Base-by-base conservation (phyloP, 2,888 invertebrate genomes). In the Gymnocheta viridis region DNA sequence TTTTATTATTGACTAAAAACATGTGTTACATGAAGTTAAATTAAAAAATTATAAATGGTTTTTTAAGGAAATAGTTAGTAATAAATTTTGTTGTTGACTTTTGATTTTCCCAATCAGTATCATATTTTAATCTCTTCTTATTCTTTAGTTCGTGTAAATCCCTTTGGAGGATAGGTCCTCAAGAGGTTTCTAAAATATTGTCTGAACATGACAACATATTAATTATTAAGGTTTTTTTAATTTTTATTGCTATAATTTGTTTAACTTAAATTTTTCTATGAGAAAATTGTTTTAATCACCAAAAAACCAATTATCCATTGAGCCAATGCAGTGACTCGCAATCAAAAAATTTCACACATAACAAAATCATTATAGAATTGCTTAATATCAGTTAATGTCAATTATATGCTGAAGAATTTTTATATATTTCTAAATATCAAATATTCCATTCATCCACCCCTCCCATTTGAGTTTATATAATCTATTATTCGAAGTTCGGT, bases 341-440 rank as follows among this genome's bases (percentile, higher is more conserved):
- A 22, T 0, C 19, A 22, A 47, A 7, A 19, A 47, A 22, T 9
- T 19, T 2, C 22, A 10, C 49, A 22, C 17, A 10, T 12, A 49
- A 22, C 12, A 22, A 49, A 12, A 49, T 10, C 2, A 12, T 10
- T 22, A 2, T 3, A 10, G 47, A 49, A 49, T 49, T 49, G 49
- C 49, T 22, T 49, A 22, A 49, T 12, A 49, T 19, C 19, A 7
- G 7, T 22, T 49, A 14, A 6, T 49, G 4, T 2, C 22, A 10
- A 35, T 22, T 24, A 56, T 41, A 24, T n/a, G n/a, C 24, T n/a
- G 17, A 62, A 62, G n/a, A 62, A 62, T 7, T 62, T n/a, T 22
- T 38, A 19, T 12, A 24, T 41, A 1, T 4, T 27, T 24, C 9
- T 24, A 38, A 24, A 41, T 41, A 62, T 24, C 24, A 62, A 41